phyloP scores from a whole-genome alignment of 2,888 invertebrate species.

The Standfussiana lucernea region DNA sequence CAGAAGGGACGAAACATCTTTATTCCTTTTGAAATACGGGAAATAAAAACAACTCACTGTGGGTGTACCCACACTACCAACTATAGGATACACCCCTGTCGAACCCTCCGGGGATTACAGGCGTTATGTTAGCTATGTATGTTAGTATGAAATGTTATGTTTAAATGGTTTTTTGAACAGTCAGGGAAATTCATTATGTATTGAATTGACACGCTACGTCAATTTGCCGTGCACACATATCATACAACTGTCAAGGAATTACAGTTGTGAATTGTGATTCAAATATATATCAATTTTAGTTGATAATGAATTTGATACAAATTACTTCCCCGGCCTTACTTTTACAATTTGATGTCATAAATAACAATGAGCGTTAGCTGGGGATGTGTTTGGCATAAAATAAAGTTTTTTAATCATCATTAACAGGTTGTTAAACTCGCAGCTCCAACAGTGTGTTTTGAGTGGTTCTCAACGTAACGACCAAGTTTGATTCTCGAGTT shows the following conservation, averaged over 20 bases:
- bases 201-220: not conserved
- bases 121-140: not conserved
- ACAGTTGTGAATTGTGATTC: not conserved
- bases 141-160: not conserved
- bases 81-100: not conserved
- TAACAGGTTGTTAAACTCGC: constrained; percentile 52
- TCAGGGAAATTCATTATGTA: not conserved
- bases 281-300: not conserved
- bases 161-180: not conserved
- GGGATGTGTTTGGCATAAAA: constrained; percentile 54
- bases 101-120: not conserved
- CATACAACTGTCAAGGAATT: not conserved
- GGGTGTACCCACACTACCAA: not conserved
- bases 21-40: constrained; percentile 16
- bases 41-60: constrained; percentile 13
- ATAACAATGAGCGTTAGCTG: constrained; percentile 47
- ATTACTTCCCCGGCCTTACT: not conserved
- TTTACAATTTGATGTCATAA: constrained; percentile 50
- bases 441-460: constrained; percentile 12
- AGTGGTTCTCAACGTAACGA: constrained; percentile 19
- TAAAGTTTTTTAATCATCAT: constrained; percentile 71
- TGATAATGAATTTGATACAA: not conserved
- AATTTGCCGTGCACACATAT: not conserved
- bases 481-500: constrained; percentile 27
- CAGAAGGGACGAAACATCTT: not conserved